Conservation (phyloP, 2,113 vertebrate genomes). For the Danionella cerebrum region DNA sequence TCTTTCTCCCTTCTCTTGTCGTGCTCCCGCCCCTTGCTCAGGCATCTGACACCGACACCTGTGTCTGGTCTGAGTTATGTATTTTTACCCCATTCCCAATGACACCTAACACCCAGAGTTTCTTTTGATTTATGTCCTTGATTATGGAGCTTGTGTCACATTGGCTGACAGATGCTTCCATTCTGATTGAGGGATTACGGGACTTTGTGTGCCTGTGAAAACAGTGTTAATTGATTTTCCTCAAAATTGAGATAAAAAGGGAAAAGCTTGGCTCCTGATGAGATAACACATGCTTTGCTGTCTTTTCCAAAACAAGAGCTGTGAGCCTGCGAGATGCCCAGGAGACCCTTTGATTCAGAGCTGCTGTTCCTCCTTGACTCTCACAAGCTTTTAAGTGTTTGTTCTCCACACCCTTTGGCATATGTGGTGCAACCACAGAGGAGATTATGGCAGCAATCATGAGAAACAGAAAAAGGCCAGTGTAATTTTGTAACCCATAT, state of each 20-base stretch:
- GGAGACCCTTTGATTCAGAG: neutral
- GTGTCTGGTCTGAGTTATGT: slow-evolving; percentile 49
- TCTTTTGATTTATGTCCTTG: slow-evolving; percentile 40
- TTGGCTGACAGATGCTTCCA: slow-evolving; percentile 27
- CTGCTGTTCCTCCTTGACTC: neutral
- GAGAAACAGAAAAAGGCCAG: slow-evolving; percentile 35
- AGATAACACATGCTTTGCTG: neutral
- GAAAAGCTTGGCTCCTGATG: neutral
- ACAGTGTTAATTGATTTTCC: slow-evolving; percentile 22
- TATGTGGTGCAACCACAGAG: slow-evolving; percentile 1
- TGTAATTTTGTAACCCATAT: slow-evolving; percentile 45
- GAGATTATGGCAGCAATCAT: slow-evolving; percentile 44
- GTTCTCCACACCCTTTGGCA: neutral
- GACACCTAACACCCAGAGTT: slow-evolving; percentile 44
- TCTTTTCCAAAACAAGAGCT: slow-evolving; percentile 5
- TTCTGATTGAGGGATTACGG: slow-evolving; percentile 24
- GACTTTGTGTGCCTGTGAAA: neutral
- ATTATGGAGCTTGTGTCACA: slow-evolving; percentile 44
- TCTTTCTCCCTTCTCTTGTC: slow-evolving; percentile 28
- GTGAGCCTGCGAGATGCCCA: neutral
- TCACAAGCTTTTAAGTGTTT: slow-evolving; percentile 18
- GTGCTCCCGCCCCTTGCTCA: slow-evolving; percentile 11
- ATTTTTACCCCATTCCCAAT: slow-evolving; percentile 39
- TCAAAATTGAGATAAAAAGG: neutral
- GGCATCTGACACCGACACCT: slow-evolving; percentile 42